These are phyloP conservation scores for Drosophila asahinai DNA, from an alignment of 1,140 invertebrate species.

Conservation along the genomic window DNA sequence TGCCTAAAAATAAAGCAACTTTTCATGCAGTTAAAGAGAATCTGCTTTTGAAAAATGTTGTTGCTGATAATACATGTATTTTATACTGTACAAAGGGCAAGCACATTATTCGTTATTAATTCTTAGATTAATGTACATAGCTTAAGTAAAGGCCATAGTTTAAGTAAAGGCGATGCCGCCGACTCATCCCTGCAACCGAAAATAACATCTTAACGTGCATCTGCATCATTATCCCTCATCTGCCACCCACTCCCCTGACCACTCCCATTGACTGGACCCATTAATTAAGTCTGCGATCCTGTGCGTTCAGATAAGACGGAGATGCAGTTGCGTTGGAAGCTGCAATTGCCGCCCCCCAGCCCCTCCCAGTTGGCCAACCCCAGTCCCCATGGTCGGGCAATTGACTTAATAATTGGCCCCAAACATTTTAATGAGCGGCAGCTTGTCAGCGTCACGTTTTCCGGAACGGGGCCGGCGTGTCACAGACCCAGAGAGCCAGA, in stretches of 20 bases:
- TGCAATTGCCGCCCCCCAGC: slow-evolving; percentile 18
- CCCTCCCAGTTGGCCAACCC: slow-evolving; percentile 7
- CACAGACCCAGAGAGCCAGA: background rate
- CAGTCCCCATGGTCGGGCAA: slow-evolving; percentile 24
- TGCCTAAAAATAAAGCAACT: background rate
- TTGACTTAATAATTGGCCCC: slow-evolving; percentile 69
- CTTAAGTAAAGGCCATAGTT: background rate
- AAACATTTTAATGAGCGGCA: slow-evolving; percentile 79
- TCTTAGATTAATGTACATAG: background rate
- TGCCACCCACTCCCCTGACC: background rate
- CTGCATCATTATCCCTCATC: slow-evolving; percentile 2
- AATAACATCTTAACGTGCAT: slow-evolving; percentile 13
- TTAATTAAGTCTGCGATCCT: slow-evolving; percentile 64
- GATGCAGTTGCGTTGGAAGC: slow-evolving; percentile 20
- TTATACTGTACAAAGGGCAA: no score
- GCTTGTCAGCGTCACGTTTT: slow-evolving; percentile 65
- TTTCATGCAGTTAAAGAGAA: background rate
- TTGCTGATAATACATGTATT: no score
- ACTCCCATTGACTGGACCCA: slow-evolving; percentile 19
- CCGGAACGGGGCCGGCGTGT: slow-evolving; percentile 19
- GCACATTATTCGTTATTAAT: no score
- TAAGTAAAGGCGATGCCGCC: background rate
- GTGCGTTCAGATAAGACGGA: slow-evolving; percentile 46
- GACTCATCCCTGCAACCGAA: background rate
- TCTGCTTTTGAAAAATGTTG: background rate